Evolutionary conservation across 1,140 invertebrate genomes (phyloP).

Genomic region (Aphis gossypii): DNA sequence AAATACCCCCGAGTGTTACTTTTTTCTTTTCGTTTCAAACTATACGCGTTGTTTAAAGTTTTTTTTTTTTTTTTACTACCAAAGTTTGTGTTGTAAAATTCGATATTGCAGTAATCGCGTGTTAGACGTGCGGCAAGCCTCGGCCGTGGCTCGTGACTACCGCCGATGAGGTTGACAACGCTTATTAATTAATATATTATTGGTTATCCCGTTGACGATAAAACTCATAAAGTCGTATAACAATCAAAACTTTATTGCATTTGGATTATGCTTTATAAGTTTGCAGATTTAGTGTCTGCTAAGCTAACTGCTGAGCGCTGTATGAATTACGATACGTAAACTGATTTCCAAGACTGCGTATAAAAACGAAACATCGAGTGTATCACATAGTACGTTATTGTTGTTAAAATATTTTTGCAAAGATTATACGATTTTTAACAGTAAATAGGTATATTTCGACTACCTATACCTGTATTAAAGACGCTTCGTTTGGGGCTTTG

Average conservation of each 20-base stretch:
- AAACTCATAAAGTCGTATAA: too few species aligned
- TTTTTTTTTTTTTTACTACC: not conserved
- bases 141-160: not conserved
- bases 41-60: not conserved
- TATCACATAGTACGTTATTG: too few species aligned
- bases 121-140: not conserved
- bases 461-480: too few species aligned
- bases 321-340: not conserved
- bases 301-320: not conserved
- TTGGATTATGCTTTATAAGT: not conserved
- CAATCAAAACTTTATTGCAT: not conserved
- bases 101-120: not conserved
- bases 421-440: too few species aligned
- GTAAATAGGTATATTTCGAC: too few species aligned
- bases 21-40: not conserved
- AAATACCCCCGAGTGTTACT: not conserved
- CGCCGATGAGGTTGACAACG: not conserved
- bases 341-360: not conserved
- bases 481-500: too few species aligned
- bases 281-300: too few species aligned
- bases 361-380: too few species aligned
- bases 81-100: constrained; percentile 2
- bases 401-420: too few species aligned
- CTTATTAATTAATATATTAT: not conserved
- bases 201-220: not conserved